phyloP scores from a whole-genome alignment of 2,797 vertebrate genomes.

The Pelochelys cantorii region DNA sequence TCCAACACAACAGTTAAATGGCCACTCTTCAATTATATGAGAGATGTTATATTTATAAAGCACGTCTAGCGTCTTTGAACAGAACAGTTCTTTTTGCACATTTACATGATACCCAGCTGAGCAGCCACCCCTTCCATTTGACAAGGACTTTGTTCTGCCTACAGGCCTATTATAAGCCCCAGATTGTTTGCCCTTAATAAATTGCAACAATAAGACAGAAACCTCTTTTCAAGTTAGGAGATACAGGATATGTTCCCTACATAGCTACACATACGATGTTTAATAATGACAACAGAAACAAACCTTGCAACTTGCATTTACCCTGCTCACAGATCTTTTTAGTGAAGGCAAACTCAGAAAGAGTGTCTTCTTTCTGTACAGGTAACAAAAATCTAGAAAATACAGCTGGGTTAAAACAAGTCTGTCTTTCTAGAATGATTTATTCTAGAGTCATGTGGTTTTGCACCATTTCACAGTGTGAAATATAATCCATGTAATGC shows the following conservation, averaged over 20 bases:
- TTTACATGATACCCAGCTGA: conserved; percentile 76
- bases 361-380: conserved; percentile 48
- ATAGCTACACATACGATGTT: conserved; percentile 53
- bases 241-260: conserved; percentile 58
- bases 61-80: conserved; percentile 69
- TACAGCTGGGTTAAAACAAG: conserved; percentile 25
- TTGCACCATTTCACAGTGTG: conserved; percentile 8
- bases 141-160: conserved; percentile 77
- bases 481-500: neutral
- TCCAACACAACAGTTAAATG: conserved; percentile 62
- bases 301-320: conserved; percentile 63
- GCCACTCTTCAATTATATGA: conserved; percentile 69
- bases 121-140: conserved; percentile 73
- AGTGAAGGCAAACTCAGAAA: conserved; percentile 48
- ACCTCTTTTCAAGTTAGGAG: conserved; percentile 72
- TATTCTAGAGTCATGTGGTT: neutral
- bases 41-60: conserved; percentile 77
- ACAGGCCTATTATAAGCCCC: conserved; percentile 72
- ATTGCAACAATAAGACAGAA: conserved; percentile 75
- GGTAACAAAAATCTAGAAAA: conserved; percentile 43
- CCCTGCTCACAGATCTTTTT: conserved; percentile 50
- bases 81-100: conserved; percentile 68
- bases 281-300: conserved; percentile 66
- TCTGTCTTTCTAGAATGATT: neutral
- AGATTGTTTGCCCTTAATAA: conserved; percentile 77